A percentile compares a stretch with the other conserved stretches of the same genome.
These are phyloP conservation scores for Sinella curviseta DNA, from an alignment of 1,140 invertebrate species.

Conservation along the genomic window DNA sequence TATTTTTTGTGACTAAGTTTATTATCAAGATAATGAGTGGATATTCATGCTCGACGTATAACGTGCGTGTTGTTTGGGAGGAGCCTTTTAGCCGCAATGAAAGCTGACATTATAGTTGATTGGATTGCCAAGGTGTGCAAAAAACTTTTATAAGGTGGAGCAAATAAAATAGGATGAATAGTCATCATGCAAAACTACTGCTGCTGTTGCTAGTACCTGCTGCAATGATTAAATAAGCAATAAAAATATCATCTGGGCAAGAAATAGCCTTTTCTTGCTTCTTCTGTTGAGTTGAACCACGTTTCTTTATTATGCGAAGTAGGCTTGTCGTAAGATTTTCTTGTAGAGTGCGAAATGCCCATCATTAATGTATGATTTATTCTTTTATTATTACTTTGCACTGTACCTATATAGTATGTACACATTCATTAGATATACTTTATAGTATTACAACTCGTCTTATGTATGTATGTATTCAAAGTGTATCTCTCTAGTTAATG, in stretches of 20 bases:
- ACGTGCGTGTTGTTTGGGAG: background rate
- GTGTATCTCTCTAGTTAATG: too few relatives aligned
- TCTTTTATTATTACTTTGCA: background rate
- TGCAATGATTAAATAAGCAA: background rate
- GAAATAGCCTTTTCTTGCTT: too few relatives aligned
- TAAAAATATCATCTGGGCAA: too few relatives aligned
- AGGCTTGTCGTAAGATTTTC: background rate
- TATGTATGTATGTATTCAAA: too few relatives aligned
- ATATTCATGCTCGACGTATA: too few relatives aligned
- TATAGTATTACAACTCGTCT: too few relatives aligned
- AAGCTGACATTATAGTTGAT: background rate
- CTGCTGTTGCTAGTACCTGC: too few relatives aligned
- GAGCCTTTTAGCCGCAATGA: background rate
- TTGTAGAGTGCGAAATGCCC: too few relatives aligned
- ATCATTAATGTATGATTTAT: too few relatives aligned
- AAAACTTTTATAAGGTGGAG: slow-evolving; percentile 1
- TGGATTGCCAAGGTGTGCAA: background rate
- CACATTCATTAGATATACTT: too few relatives aligned
- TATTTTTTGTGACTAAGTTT: too few relatives aligned
- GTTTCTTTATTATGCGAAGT: background rate
- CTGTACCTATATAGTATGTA: background rate
- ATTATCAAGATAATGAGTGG: too few relatives aligned
- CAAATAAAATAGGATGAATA: background rate
- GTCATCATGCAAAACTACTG: background rate
- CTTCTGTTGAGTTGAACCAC: background rate